A percentile compares a stretch with the other conserved stretches of the same genome.
Conservation (phyloP, 2,888 invertebrate species). For the Hetaerina titia region DNA sequence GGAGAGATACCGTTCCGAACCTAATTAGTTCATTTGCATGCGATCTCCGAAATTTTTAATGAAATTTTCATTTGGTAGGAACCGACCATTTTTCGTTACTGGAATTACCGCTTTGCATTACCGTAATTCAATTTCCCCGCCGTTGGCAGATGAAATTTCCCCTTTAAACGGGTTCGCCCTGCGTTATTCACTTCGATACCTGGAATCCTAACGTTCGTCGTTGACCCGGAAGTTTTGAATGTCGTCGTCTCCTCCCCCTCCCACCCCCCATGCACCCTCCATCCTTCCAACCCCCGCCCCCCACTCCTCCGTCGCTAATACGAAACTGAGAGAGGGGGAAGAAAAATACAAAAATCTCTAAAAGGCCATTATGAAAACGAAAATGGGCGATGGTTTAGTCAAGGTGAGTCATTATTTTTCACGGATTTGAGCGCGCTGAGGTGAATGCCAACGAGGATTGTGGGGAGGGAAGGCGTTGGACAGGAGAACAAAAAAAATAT, state of each 20-base stretch:
- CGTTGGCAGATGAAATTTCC: too few relatives aligned
- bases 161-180: too few relatives aligned
- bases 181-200: background rate
- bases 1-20: too few relatives aligned
- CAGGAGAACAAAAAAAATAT: background rate
- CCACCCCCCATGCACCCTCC: background rate
- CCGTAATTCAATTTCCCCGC: too few relatives aligned
- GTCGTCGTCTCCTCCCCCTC: background rate
- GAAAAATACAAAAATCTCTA: background rate
- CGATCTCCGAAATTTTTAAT: too few relatives aligned
- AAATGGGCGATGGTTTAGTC: background rate
- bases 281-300: too few relatives aligned
- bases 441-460: background rate
- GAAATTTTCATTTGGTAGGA: too few relatives aligned
- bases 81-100: too few relatives aligned
- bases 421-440: background rate
- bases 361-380: slow-evolving; percentile 25
- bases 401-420: slow-evolving; percentile 26
- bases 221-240: slow-evolving; percentile 20
- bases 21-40: too few relatives aligned
- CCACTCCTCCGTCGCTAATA: too few relatives aligned
- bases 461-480: background rate
- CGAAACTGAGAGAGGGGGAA: background rate
- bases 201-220: background rate
- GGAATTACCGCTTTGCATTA: too few relatives aligned